These are phyloP conservation scores for Calephelis perditalis DNA, from an alignment of 2,888 invertebrate genomes.

Conservation along the genomic window DNA sequence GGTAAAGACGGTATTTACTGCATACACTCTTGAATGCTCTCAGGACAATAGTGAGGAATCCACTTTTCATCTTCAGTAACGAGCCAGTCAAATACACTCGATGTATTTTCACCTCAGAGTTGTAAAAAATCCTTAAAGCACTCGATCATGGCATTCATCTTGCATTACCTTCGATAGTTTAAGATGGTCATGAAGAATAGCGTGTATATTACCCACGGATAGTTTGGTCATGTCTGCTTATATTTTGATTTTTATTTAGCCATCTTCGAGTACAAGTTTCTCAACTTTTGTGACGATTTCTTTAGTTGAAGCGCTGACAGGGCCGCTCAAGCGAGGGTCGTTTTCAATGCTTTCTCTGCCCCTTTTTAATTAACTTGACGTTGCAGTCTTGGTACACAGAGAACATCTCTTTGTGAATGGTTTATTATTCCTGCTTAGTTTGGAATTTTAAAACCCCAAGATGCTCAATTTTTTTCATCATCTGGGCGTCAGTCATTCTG, in stretches of 20 bases:
- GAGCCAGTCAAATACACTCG: conserved; percentile 15
- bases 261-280: not conserved
- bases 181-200: conserved; percentile 12
- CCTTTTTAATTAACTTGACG: conserved; percentile 5
- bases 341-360: not conserved
- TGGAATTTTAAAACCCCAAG: conserved; percentile 26
- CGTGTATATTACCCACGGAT: conserved; percentile 2
- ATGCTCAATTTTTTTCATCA: conserved; percentile 23
- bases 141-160: conserved; percentile 5
- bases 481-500: not conserved
- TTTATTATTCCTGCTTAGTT: conserved; percentile 27
- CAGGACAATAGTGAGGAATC: conserved; percentile 21
- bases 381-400: conserved; percentile 17
- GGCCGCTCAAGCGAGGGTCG: conserved; percentile 6
- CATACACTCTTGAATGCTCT: not conserved
- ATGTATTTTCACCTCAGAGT: conserved; percentile 14
- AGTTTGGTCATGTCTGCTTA: not conserved
- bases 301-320: not conserved
- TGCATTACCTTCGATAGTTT: conserved; percentile 6
- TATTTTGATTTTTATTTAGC: not conserved
- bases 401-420: conserved; percentile 24
- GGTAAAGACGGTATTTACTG: not conserved
- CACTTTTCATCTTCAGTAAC: conserved; percentile 13
- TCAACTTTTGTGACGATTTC: not conserved
- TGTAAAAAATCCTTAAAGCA: conserved; percentile 15